These are phyloP conservation scores for Arctopsyche grandis DNA, from an alignment of 1,140 invertebrate species.

Conservation along the genomic window DNA sequence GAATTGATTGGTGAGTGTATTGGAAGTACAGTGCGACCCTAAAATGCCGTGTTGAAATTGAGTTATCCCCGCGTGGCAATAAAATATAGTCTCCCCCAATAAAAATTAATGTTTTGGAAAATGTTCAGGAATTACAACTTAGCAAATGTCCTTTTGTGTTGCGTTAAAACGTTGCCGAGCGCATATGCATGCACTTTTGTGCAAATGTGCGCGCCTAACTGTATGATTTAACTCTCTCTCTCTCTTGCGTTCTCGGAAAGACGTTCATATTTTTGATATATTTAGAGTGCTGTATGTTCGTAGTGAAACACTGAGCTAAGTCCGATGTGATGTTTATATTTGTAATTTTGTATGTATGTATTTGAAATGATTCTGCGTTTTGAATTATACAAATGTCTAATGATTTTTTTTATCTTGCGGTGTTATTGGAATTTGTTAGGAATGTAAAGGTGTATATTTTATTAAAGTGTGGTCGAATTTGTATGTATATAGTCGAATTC, in stretches of 20 bases:
- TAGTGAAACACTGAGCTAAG: too few species aligned
- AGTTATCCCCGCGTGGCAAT: slow-evolving; percentile 30
- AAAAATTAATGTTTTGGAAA: slow-evolving; percentile 42
- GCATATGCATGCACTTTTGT: background rate
- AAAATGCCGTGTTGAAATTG: slow-evolving; percentile 23
- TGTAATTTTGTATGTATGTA: too few species aligned
- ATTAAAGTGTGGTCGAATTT: background rate
- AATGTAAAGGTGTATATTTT: too few species aligned
- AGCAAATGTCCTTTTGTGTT: slow-evolving; percentile 4
- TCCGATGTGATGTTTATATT: too few species aligned
- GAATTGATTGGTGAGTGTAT: background rate
- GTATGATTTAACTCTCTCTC: too few species aligned
- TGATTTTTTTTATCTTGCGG: too few species aligned
- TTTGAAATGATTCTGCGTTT: too few species aligned
- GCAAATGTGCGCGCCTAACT: background rate
- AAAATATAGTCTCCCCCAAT: slow-evolving; percentile 38
- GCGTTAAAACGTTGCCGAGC: background rate
- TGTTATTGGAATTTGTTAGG: too few species aligned
- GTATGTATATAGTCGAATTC: background rate
- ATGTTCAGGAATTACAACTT: slow-evolving; percentile 3
- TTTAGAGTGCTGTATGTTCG: too few species aligned
- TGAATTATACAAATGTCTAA: too few species aligned
- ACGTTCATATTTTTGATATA: too few species aligned
- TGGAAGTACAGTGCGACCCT: slow-evolving; percentile 19
- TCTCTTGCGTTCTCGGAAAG: too few species aligned